Evolutionary conservation across 2,113 vertebrate species (phyloP), one percentile per base, ranked within the genome.

Genomic region (Phoenicopterus ruber): DNA sequence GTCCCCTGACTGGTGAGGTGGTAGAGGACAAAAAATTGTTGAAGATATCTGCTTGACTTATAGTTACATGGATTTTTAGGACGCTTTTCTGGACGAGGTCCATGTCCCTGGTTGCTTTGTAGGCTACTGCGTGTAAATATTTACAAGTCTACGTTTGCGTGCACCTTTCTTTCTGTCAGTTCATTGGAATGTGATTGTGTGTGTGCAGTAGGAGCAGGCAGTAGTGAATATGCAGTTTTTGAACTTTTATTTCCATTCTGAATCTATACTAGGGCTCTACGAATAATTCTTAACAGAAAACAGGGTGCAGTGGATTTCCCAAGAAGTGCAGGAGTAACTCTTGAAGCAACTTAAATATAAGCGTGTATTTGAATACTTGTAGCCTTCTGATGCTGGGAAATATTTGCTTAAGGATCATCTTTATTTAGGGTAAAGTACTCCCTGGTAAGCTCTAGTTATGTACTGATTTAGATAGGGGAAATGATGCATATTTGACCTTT

Each of bases 131-230:
- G 0, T 85, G 94, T 96, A 95, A 97, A 96, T 95, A 95, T 95
- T 97, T 84, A 91, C 91, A 89, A 55, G 49, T 79, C 57, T 74
- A 38, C 1, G 0, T 88, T 83, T 62, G 84, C 0, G 8, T 77
- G 70, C 95, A 92, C 91, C 82, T 96, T 88, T 85, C 79, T 52
- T 72, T 65, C 74, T 93, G 89, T 94, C 84, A 89, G 47, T 87
- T 44, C 62, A 20, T 80, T 89, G 94, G 73, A 86, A 90, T 91
- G 93, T 70, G 74, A 58, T 66, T 73, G 32, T 95, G 58, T 78
- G 42, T 73, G 58, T 93, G 58, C 66, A 85, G 4, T 20, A 87
- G 73, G 34, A 72, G 36, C 69, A n/a, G 69, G 40, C 78, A 34
- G 36, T 58, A 66, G 42, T 4, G 7, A 31, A 81, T 31, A 40